Evolutionary conservation across 2,113 vertebrate species (phyloP).

Genomic region (Zapornia atra): DNA sequence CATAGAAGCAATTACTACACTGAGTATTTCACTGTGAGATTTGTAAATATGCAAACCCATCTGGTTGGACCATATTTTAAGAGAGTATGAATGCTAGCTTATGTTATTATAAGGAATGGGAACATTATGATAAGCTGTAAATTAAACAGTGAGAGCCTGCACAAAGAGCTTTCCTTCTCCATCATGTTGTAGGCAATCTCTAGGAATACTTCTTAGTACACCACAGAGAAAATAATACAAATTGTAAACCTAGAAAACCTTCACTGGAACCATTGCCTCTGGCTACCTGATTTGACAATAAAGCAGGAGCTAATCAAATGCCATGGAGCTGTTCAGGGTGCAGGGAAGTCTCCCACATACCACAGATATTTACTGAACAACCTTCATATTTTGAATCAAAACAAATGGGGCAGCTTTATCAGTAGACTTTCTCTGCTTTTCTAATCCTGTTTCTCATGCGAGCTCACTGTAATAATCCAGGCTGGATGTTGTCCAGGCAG

Average conservation of each 20-base stretch:
- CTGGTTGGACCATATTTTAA: conserved; percentile 8
- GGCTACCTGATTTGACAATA: neutral
- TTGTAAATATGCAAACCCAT: conserved; percentile 43
- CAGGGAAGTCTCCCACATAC: neutral
- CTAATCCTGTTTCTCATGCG: conserved; percentile 50
- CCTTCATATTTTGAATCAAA: conserved; percentile 34
- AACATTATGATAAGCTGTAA: neutral
- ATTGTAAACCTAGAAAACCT: neutral
- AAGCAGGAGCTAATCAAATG: neutral
- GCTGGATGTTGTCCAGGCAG: conserved; percentile 61
- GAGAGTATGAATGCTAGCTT: neutral
- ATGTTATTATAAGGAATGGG: neutral
- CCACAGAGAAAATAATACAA: neutral
- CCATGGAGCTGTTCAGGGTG: neutral
- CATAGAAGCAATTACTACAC: neutral
- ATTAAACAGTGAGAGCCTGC: neutral
- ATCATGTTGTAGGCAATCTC: rapidly evolving
- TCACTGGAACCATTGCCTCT: neutral
- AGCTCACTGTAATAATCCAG: conserved; percentile 51
- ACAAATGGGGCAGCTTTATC: conserved; percentile 56
- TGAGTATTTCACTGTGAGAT: conserved; percentile 29
- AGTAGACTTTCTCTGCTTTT: conserved; percentile 49
- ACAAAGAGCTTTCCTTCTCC: neutral
- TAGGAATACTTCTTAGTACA: neutral
- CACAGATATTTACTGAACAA: neutral